phyloP scores from a whole-genome alignment of 2,888 invertebrate genomes.

The Hypomecis punctinalis region DNA sequence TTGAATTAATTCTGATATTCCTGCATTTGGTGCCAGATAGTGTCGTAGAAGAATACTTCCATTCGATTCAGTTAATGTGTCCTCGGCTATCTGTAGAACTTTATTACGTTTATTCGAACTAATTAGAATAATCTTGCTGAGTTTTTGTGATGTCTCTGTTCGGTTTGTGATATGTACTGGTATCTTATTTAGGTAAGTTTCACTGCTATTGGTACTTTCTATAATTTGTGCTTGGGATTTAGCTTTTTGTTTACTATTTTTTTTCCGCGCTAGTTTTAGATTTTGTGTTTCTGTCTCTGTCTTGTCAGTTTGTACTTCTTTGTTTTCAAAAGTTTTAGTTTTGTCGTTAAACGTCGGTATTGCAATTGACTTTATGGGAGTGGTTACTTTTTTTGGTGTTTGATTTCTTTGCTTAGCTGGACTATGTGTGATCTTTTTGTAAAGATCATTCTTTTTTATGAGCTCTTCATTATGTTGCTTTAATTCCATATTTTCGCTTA shows the following conservation, averaged over 20 bases:
- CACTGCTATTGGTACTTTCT: neutral
- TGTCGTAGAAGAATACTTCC: constrained; percentile 1
- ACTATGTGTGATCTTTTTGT: too few relatives aligned
- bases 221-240: neutral
- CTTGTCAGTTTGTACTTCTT: neutral
- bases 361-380: neutral
- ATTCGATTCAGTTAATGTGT: neutral
- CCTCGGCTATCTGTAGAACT: constrained; percentile 1
- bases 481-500: too few relatives aligned
- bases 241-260: neutral
- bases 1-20: neutral
- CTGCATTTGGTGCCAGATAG: constrained; percentile 1
- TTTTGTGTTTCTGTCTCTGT: neutral
- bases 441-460: too few relatives aligned
- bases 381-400: neutral
- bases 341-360: neutral
- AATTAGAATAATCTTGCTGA: neutral
- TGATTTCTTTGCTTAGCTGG: too few relatives aligned
- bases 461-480: too few relatives aligned
- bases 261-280: neutral
- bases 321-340: neutral
- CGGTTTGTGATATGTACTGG: neutral
- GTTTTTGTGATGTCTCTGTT: neutral
- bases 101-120: constrained; percentile 12
- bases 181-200: neutral